A percentile compares a stretch with the other conserved stretches of the same genome.
These are phyloP conservation scores for Tokudaia tokunoshimensis DNA, from an alignment of 2,797 vertebrate species.

Conservation along the genomic window DNA sequence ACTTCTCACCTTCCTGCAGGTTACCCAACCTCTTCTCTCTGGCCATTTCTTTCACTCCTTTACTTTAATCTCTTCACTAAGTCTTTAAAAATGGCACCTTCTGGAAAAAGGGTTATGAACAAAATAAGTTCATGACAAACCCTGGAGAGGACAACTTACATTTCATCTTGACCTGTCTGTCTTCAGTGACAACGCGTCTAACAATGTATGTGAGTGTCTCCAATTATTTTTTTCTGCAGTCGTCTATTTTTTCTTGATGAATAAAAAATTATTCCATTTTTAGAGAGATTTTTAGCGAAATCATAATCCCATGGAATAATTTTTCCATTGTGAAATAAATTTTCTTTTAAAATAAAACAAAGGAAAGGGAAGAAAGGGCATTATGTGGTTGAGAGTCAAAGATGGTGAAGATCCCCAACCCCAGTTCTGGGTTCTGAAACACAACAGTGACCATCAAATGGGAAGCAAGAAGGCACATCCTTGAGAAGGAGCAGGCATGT, in stretches of 20 bases:
- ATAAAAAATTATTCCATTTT: not conserved
- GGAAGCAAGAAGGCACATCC: not conserved
- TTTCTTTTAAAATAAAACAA: not conserved
- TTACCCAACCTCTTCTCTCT: not conserved
- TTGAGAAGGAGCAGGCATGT: not conserved
- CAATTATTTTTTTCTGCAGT: not conserved
- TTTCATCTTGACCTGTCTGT: not conserved
- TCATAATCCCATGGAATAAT: not conserved
- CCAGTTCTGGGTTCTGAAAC: not conserved
- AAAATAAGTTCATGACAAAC: not conserved
- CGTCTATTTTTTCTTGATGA: not conserved
- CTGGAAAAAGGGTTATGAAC: not conserved
- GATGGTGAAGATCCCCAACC: not conserved
- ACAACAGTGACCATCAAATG: not conserved
- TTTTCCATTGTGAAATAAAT: not conserved
- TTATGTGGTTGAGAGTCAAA: not conserved
- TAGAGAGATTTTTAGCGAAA: not conserved
- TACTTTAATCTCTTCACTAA: constrained; percentile 29
- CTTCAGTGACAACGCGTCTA: not conserved
- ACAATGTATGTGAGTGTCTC: not conserved
- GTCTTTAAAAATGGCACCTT: not conserved
- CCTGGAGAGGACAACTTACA: not conserved
- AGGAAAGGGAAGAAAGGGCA: not conserved
- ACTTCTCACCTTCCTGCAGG: not conserved
- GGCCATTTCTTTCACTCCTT: not conserved